Conservation (phyloP, 2,888 invertebrate species). For the Habrosyne pyritoides region DNA sequence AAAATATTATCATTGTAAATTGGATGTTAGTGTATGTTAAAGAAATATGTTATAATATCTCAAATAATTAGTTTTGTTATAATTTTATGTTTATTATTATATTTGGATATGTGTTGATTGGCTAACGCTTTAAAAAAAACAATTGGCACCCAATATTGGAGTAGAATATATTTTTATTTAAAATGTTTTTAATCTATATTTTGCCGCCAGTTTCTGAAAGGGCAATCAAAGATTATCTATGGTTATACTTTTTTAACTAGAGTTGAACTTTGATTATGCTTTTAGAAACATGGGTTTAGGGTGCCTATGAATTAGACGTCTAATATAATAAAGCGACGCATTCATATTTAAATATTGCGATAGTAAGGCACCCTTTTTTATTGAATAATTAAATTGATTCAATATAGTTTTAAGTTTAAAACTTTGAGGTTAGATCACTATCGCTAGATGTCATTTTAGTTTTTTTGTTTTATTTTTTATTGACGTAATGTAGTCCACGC, state of each 20-base stretch:
- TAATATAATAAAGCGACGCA: too few relatives aligned
- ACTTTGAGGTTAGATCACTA: neutral
- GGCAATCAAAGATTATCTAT: too few relatives aligned
- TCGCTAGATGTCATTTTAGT: neutral
- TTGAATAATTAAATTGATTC: neutral
- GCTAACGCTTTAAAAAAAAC: neutral
- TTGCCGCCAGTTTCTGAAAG: too few relatives aligned
- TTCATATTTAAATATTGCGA: too few relatives aligned
- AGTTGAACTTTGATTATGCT: too few relatives aligned
- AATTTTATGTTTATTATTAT: neutral
- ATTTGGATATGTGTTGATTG: neutral
- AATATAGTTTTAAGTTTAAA: neutral
- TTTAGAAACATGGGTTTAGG: too few relatives aligned
- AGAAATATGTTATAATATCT: neutral
- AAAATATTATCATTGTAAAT: neutral
- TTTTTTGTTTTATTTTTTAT: neutral
- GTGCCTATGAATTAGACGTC: too few relatives aligned
- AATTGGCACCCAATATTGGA: neutral
- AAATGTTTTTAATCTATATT: neutral
- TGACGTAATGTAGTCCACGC: neutral
- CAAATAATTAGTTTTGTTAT: neutral
- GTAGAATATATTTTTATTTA: neutral
- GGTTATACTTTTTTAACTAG: too few relatives aligned
- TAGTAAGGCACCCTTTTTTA: too few relatives aligned
- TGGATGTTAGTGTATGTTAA: neutral